These are phyloP conservation scores for Meloidogyne chitwoodi DNA, from an alignment of 1,140 invertebrate species.

Conservation along the genomic window DNA sequence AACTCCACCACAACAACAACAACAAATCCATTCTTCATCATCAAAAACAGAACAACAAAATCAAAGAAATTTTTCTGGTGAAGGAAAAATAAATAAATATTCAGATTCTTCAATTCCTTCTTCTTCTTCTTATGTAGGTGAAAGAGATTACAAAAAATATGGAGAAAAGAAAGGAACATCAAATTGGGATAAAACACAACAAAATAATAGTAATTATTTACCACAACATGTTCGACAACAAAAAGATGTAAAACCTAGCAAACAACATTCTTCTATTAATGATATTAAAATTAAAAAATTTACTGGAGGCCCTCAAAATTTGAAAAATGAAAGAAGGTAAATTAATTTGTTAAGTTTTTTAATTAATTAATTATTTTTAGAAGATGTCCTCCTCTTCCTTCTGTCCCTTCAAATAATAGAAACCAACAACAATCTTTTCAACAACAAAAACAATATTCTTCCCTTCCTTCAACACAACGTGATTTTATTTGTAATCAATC, in stretches of 20 bases:
- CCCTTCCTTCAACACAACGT: neutral
- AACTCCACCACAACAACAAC: neutral
- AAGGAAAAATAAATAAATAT: conserved; percentile 4
- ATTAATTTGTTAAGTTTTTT: neutral
- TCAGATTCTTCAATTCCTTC: neutral
- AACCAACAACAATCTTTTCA: neutral
- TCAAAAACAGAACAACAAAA: conserved; percentile 2
- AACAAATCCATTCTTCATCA: neutral
- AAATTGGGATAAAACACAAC: neutral
- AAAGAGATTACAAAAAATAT: neutral
- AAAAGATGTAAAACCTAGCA: neutral
- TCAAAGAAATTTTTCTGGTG: neutral
- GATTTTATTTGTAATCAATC: neutral
- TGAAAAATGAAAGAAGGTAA: neutral
- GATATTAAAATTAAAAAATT: neutral
- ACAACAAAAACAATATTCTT: neutral
- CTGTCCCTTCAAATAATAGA: neutral
- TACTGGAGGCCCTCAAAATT: neutral
- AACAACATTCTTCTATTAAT: neutral
- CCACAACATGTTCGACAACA: neutral
- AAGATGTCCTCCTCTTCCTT: neutral
- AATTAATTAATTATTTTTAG: neutral
- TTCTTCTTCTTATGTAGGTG: neutral
- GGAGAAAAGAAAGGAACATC: neutral
- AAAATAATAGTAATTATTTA: neutral